Base-by-base conservation (phyloP, 2,797 vertebrate species). In the Microcaecilia unicolor region DNA sequence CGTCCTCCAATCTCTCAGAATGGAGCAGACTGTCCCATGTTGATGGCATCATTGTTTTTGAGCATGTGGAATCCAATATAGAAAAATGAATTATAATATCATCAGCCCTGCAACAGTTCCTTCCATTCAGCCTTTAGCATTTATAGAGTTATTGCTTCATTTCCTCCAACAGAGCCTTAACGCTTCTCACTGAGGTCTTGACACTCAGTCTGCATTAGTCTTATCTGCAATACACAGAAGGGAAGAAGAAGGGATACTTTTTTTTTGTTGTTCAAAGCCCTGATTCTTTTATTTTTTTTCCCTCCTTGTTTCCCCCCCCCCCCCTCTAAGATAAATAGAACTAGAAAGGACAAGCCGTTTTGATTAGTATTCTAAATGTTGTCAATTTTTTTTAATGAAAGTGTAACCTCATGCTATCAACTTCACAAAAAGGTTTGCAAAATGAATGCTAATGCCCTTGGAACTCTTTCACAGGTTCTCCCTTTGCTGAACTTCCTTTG, bases 321-420 rank as follows among this genome's bases (percentile, higher is more conserved):
- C 7, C 14, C 12, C 7, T 23, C 21, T 17, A 29, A 67, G 61
- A 67, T 67, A 80, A 72, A 76, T 56, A 67, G 51, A 56, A 58
- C 25, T 47, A 66, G 49, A 73, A 82, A 78, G 70, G 70, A 77
- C 67, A 74, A 73, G 51, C 28, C 32, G 28, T 66, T 78, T 77
- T 72, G 67, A 82, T 80, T 78, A 80, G 61, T 65, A 76, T 82
- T 80, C 78, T 62, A 79, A 81, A 80, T 67, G 53, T 67, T 75
- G 70, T 76, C 72, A 79, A 70, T 75, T 70, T 79, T n/a, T n/a
- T n/a, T 80, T 79, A 82, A 82, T 78, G 75, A 74, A 80, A 72
- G 54, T 8, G 3, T 69, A 80, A 81, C 76, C 73, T 80, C 63
- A 55, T 74, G 67, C 57, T 61, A 74, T 69, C 70, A 72, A 65